Evolutionary conservation across 1,140 invertebrate species (phyloP), one percentile per base, ranked within the genome.

Genomic region (Thaumetopoea pityocampa): DNA sequence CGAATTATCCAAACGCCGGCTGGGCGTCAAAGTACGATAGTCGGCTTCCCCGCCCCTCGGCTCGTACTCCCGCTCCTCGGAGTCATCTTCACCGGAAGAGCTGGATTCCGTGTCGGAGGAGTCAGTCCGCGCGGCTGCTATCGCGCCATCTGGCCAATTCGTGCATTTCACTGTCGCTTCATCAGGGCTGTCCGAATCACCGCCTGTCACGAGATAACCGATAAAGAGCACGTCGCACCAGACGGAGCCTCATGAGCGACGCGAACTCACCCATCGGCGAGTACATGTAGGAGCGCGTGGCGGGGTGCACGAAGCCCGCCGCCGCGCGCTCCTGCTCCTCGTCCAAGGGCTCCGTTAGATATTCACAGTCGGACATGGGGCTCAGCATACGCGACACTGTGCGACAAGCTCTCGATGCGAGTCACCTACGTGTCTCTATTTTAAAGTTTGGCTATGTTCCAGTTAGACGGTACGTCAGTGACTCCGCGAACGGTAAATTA

Each of bases 251-350:
- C 69, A 71, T 51, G 50, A 42, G 23, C 59, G 51, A 67, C 58
- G 35, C 17, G 28, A 51, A 76, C 84, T 68, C 72, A 86, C 84
- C 84, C 76, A 85, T 80, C 19, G 78, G 70, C 55, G 80, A 79
- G 68, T 86, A 86, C 74, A 85, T 81, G 52, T 79, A 85, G 62
- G 84, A 86, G 61, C 82, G 80, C 55, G 84, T 71, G 60, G 84
- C 79, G 41, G 84, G 78, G 43, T 79, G 84, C 41, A 74, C 57
- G 33, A 62, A 79, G 51, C 65, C 72, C 33, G 51, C 67, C 51
- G 61, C 68, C 63, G 70, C 27, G 34, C 69, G 70, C 55, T 78
- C 74, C 61, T 71, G 73, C 16, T 74, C 76, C 62, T 83, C 83
- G 49, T 85, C 82, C 27, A 74, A 62, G 62, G 77, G 78, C 40